phyloP scores from a whole-genome alignment of 1,140 invertebrate genomes.

The Thrips palmi region DNA sequence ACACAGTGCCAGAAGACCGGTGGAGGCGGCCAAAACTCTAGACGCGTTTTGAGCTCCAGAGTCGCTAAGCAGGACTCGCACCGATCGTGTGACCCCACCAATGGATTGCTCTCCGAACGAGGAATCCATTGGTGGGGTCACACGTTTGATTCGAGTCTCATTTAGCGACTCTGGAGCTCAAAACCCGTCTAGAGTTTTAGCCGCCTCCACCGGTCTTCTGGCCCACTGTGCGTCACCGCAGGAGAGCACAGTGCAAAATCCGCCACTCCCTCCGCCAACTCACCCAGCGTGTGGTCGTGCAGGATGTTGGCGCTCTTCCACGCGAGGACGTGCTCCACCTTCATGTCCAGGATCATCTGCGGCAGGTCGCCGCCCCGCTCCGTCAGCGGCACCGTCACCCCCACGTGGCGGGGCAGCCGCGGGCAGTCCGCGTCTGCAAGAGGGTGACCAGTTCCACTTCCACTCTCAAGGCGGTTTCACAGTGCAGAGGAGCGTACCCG shows the following conservation, averaged over 20 bases:
- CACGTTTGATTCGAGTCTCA: slow-evolving; percentile 28
- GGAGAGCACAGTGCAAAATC: too few relatives aligned
- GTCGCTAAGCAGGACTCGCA: too few relatives aligned
- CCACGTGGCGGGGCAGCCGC: slow-evolving; percentile 36
- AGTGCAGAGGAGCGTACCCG: slow-evolving; percentile 24
- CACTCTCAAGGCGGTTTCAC: slow-evolving; percentile 3
- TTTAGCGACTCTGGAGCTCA: slow-evolving; percentile 30
- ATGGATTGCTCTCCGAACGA: too few relatives aligned
- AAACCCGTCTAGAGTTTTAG: slow-evolving; percentile 5
- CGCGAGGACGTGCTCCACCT: slow-evolving; percentile 33
- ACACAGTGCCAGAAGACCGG: too few relatives aligned
- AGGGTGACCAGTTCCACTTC: not conserved
- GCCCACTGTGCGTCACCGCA: not conserved
- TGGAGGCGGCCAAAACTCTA: too few relatives aligned
- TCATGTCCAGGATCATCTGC: slow-evolving; percentile 52
- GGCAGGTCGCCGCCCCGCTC: slow-evolving; percentile 44
- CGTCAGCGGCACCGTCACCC: slow-evolving; percentile 48
- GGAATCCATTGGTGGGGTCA: slow-evolving; percentile 20
- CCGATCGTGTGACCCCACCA: too few relatives aligned
- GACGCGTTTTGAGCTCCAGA: too few relatives aligned
- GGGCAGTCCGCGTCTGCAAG: slow-evolving; percentile 48
- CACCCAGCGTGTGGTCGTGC: slow-evolving; percentile 50
- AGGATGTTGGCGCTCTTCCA: slow-evolving; percentile 51
- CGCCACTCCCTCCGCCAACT: too few relatives aligned
- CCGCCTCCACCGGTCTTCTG: not conserved